Percentiles rank a stretch among this genome's conserved stretches.
Evolutionary conservation across 1,140 invertebrate genomes (phyloP).

Genomic region (Limonius californicus): DNA sequence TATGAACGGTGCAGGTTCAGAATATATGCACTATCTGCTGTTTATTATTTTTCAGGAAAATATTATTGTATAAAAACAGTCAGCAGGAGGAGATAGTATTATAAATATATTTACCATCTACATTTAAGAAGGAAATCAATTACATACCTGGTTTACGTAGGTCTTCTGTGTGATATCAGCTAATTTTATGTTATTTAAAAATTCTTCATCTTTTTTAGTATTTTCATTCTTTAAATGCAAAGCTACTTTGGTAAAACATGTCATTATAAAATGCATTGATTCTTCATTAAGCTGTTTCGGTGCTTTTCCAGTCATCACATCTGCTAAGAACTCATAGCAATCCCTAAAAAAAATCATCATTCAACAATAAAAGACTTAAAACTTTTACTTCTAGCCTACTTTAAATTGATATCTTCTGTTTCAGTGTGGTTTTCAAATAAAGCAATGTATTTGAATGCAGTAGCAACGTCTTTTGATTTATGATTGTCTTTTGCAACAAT

Average conservation of each 20-base stretch:
- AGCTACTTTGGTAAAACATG: conserved; percentile 22
- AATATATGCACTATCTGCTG: too few species aligned
- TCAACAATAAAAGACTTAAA: conserved; percentile 1
- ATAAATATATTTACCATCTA: too few species aligned
- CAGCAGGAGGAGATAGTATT: too few species aligned
- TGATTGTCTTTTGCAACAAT: background rate
- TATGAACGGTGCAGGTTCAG: too few species aligned
- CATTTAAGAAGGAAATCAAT: too few species aligned
- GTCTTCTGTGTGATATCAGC: background rate
- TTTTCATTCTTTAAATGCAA: conserved; percentile 20
- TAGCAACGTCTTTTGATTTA: background rate
- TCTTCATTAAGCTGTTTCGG: conserved; percentile 19
- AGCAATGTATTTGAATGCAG: conserved; percentile 25
- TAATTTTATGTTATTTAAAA: background rate
- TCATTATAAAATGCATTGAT: conserved; percentile 15
- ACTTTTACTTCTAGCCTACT: conserved; percentile 11
- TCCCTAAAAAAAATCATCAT: conserved; percentile 20
- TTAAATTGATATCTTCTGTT: conserved; percentile 11
- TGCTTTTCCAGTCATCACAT: conserved; percentile 22
- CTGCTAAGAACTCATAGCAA: conserved; percentile 24
- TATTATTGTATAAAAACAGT: too few species aligned
- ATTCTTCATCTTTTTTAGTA: background rate
- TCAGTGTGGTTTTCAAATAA: conserved; percentile 22
- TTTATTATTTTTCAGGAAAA: too few species aligned
- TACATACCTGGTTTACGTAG: background rate